Conservation (phyloP, 2,888 invertebrate genomes). For the Stenodema calcarata region DNA sequence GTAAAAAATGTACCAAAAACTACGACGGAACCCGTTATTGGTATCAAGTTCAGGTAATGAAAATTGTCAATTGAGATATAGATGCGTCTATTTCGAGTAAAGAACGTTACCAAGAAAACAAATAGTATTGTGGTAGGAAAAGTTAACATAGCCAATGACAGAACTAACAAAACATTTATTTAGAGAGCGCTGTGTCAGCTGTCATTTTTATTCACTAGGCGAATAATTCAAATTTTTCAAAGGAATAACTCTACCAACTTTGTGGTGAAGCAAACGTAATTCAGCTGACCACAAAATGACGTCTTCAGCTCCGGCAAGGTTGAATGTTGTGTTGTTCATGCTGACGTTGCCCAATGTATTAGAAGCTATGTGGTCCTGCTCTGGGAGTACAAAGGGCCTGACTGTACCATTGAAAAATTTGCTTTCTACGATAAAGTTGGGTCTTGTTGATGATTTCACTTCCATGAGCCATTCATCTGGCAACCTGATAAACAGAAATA, state of each 20-base stretch:
- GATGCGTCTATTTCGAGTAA: too few relatives aligned
- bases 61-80: too few relatives aligned
- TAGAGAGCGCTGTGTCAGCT: too few relatives aligned
- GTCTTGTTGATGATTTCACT: neutral
- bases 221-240: too few relatives aligned
- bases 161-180: too few relatives aligned
- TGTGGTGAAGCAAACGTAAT: neutral
- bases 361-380: neutral
- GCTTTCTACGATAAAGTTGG: neutral
- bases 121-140: neutral
- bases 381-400: neutral
- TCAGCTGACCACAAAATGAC: neutral
- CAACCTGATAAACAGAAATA: neutral
- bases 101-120: too few relatives aligned
- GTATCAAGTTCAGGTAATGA: too few relatives aligned
- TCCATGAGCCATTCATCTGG: neutral
- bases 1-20: too few relatives aligned
- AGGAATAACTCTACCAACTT: neutral
- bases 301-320: neutral
- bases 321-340: neutral
- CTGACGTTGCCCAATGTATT: neutral
- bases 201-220: too few relatives aligned
- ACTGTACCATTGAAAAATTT: neutral
- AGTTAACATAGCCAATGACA: too few relatives aligned
- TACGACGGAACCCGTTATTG: too few relatives aligned